A percentile compares a stretch with the other conserved stretches of the same genome.
Evolutionary conservation across 2,797 vertebrate genomes (phyloP).

Genomic region (Petrocephalus sullivani): DNA sequence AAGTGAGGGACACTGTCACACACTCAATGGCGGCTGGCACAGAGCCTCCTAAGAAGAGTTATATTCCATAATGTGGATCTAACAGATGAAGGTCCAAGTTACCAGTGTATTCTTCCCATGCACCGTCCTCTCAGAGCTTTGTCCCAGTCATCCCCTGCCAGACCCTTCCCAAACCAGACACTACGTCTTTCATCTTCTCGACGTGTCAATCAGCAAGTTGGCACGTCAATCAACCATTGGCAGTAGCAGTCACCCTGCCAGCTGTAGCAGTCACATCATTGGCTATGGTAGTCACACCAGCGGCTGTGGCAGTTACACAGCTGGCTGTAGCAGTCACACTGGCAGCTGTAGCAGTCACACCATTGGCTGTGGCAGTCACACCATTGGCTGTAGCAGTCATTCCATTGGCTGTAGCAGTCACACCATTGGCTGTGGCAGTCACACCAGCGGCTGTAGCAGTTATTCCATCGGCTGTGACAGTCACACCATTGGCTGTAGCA

Average conservation of each 20-base stretch:
- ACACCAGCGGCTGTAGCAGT: not conserved
- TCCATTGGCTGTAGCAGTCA: not conserved
- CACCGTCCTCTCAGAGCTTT: not conserved
- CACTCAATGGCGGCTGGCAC: not conserved
- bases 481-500: not conserved
- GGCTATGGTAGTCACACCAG: not conserved
- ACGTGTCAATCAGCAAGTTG: conserved; percentile 33
- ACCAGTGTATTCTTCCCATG: not conserved
- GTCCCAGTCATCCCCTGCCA: conserved; percentile 17
- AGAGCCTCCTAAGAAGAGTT: not conserved
- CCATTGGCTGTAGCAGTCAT: not conserved
- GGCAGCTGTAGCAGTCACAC: not conserved
- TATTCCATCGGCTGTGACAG: not conserved
- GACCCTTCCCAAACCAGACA: conserved; percentile 5
- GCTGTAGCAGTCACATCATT: not conserved
- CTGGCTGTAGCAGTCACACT: no score
- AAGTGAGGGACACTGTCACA: not conserved
- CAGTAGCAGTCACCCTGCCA: conserved; percentile 1
- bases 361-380: not conserved
- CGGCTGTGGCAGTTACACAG: not conserved
- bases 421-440: not conserved
- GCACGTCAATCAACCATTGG: conserved; percentile 19
- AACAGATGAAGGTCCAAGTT: not conserved
- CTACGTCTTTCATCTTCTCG: not conserved
- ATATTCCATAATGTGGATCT: not conserved